A percentile compares a stretch with the other conserved stretches of the same genome.
These are phyloP conservation scores for Python bivittatus DNA, from an alignment of 2,113 vertebrate species.

Conservation along the genomic window DNA sequence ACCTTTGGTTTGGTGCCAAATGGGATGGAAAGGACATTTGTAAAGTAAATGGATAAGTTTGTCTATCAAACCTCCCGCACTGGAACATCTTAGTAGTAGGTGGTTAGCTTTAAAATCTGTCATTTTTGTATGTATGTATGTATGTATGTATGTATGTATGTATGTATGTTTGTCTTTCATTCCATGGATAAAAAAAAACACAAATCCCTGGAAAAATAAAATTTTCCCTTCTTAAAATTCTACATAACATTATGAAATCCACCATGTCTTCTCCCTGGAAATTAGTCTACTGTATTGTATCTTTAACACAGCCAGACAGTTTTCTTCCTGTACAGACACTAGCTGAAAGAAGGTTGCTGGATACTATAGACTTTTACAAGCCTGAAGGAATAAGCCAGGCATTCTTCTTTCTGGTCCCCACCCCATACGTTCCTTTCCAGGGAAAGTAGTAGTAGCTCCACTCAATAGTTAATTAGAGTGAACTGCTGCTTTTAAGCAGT, in stretches of 20 bases:
- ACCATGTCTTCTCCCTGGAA: background rate
- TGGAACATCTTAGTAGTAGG: background rate
- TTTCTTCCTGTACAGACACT: background rate
- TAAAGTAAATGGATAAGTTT: background rate
- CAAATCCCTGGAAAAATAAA: background rate
- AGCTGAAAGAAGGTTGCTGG: slow-evolving; percentile 7
- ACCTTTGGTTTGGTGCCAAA: background rate
- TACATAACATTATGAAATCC: accelerated
- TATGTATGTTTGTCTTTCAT: background rate
- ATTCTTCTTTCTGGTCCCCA: slow-evolving; percentile 24
- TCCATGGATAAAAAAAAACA: background rate
- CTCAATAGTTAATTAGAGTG: slow-evolving; percentile 46
- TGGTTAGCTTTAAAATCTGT: background rate
- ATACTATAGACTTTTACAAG: slow-evolving; percentile 15
- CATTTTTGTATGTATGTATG: background rate
- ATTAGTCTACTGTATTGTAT: background rate
- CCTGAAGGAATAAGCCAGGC: slow-evolving; percentile 20
- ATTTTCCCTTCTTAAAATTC: background rate
- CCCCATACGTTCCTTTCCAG: slow-evolving; percentile 18
- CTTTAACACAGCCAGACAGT: background rate
- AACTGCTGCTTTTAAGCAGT: slow-evolving; percentile 47
- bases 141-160: no score
- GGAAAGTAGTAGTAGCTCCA: slow-evolving; percentile 24
- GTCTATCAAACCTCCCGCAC: background rate
- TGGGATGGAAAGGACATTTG: background rate